phyloP scores from a whole-genome alignment of 1,140 invertebrate species.

The Drosophila nasuta region DNA sequence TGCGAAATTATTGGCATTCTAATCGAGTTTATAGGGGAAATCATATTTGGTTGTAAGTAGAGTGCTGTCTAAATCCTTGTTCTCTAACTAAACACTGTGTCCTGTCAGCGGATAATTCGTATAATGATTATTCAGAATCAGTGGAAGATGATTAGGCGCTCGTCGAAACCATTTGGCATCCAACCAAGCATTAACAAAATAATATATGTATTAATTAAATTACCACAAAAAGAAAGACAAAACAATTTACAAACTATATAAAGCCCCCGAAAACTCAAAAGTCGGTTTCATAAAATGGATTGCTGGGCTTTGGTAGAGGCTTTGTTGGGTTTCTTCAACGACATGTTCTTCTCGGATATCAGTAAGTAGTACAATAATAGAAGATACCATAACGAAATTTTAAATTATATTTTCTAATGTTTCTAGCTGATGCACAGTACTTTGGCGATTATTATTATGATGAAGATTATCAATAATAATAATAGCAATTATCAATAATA shows the following conservation, averaged over 20 bases:
- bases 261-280: background rate
- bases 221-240: background rate
- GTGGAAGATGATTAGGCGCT: constrained; percentile 9
- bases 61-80: background rate
- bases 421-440: constrained; percentile 54
- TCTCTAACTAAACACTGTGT: background rate
- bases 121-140: constrained; percentile 26
- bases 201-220: constrained; percentile 23
- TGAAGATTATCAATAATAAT: constrained; percentile 34
- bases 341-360: constrained; percentile 62
- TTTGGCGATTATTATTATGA: constrained; percentile 50
- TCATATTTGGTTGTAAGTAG: constrained; percentile 70
- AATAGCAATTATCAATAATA: constrained; percentile 33
- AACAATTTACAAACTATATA: constrained; percentile 16
- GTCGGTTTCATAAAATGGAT: constrained; percentile 27
- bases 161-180: background rate
- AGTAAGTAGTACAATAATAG: constrained; percentile 27
- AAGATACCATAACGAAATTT: background rate
- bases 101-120: constrained; percentile 38
- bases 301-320: constrained; percentile 59
- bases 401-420: constrained; percentile 1
- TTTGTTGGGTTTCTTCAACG: constrained; percentile 54
- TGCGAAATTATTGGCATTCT: constrained; percentile 71
- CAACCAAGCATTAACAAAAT: background rate
- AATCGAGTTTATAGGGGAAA: constrained; percentile 58